Evolutionary conservation across 2,113 vertebrate genomes (phyloP).

Genomic region (Kryptolebias marmoratus): DNA sequence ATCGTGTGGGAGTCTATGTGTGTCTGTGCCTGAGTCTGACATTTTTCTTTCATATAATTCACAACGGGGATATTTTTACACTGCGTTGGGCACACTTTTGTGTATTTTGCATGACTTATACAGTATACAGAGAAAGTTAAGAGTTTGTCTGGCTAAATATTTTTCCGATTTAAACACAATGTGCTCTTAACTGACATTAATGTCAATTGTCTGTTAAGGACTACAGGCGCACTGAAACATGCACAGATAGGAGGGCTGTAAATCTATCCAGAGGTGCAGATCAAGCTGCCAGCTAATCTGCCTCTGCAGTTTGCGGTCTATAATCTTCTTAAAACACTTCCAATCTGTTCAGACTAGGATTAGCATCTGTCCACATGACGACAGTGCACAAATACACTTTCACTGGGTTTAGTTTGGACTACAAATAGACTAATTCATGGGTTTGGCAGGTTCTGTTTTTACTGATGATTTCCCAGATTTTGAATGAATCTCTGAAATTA

Average conservation of each 20-base stretch:
- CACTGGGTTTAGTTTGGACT: slow-evolving; percentile 18
- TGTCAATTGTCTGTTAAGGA: slow-evolving; percentile 11
- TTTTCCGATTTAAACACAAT: no score
- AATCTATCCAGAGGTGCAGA: slow-evolving; percentile 53
- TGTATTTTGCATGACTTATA: slow-evolving; percentile 10
- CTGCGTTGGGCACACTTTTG: slow-evolving; percentile 23
- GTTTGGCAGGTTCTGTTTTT: slow-evolving; percentile 24
- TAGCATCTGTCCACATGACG: slow-evolving; percentile 56
- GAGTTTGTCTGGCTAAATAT: background rate
- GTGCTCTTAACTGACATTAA: slow-evolving; percentile 20
- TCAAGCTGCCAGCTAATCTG: slow-evolving; percentile 69
- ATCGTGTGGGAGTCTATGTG: slow-evolving; percentile 46
- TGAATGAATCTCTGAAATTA: no score
- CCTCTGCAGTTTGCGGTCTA: slow-evolving; percentile 54
- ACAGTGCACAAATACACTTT: slow-evolving; percentile 5
- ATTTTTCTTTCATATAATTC: slow-evolving; percentile 64
- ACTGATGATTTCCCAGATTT: background rate
- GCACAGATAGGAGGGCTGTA: background rate
- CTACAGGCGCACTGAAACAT: slow-evolving; percentile 13
- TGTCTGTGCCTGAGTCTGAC: slow-evolving; percentile 33
- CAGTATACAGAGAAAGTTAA: slow-evolving; percentile 12
- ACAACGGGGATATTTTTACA: slow-evolving; percentile 46
- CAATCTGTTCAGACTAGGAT: slow-evolving; percentile 69
- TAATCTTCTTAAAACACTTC: slow-evolving; percentile 76
- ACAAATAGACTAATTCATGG: slow-evolving; percentile 23